Evolutionary conservation across 2,888 invertebrate genomes (phyloP).

Genomic region (Cetonia aurata): DNA sequence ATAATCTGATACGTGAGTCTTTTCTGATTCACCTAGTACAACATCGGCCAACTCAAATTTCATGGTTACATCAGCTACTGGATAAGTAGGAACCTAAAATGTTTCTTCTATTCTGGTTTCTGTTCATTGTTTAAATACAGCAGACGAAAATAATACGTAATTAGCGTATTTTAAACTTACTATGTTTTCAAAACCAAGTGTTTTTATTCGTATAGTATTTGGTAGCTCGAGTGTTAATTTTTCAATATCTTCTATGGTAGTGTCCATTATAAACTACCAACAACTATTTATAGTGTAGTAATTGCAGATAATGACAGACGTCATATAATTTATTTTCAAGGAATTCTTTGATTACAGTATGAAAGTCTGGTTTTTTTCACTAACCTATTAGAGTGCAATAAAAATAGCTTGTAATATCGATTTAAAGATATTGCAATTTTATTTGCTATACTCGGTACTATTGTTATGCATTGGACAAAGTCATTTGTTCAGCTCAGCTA

Average conservation of each 20-base stretch:
- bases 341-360: conserved; percentile 10
- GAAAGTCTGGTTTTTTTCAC: too few species aligned
- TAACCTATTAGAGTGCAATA: too few species aligned
- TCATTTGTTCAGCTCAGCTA: too few species aligned
- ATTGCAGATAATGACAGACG: conserved; percentile 8
- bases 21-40: conserved; percentile 53
- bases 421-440: too few species aligned
- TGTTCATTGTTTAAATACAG: too few species aligned
- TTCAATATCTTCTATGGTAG: neutral
- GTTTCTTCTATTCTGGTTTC: neutral
- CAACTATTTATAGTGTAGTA: too few species aligned
- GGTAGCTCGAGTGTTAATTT: neutral
- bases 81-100: conserved; percentile 52
- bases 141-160: too few species aligned
- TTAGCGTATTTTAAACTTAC: conserved; percentile 27
- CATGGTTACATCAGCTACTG: conserved; percentile 55
- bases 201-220: conserved; percentile 23
- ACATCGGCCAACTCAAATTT: conserved; percentile 52
- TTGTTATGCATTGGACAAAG: too few species aligned
- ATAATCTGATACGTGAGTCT: conserved; percentile 48
- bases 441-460: too few species aligned
- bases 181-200: conserved; percentile 26
- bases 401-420: too few species aligned
- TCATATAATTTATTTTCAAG: conserved; percentile 17
- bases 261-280: neutral